Conservation (phyloP, 2,888 invertebrate genomes). For the Amiota communis region DNA sequence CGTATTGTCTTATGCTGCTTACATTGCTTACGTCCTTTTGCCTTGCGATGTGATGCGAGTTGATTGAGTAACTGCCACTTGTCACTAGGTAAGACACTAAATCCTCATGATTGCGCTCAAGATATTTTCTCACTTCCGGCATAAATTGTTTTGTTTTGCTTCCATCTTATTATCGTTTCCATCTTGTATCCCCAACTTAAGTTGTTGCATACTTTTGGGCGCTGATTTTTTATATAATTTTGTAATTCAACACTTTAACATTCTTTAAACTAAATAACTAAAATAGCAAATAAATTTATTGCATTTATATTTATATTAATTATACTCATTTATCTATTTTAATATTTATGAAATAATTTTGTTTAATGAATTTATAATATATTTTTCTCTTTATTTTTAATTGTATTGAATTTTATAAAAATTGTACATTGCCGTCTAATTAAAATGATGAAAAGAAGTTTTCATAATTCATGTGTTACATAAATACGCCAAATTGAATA, state of each 20-base stretch:
- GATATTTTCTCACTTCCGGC: slow-evolving; percentile 7
- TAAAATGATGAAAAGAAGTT: background rate
- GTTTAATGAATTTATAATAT: background rate
- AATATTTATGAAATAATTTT: background rate
- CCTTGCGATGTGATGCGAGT: background rate
- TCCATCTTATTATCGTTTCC: background rate
- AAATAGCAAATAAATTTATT: too few species aligned
- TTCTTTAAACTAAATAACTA: too few species aligned
- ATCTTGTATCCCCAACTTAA: background rate
- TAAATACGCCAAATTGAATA: background rate
- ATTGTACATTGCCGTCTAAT: background rate
- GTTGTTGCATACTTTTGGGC: slow-evolving; percentile 13
- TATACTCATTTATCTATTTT: background rate
- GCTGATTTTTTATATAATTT: too few species aligned
- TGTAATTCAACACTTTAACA: too few species aligned
- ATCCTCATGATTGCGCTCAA: slow-evolving; percentile 16
- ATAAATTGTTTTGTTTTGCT: background rate
- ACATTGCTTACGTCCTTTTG: background rate
- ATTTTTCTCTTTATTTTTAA: background rate
- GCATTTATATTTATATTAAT: background rate
- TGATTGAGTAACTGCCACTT: slow-evolving; percentile 27
- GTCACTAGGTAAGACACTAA: slow-evolving; percentile 23
- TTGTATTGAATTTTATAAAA: background rate
- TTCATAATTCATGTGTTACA: too few species aligned
- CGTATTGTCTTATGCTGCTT: background rate